These are phyloP conservation scores for Drosophila nr. fundita DNA, from an alignment of 2,888 invertebrate species.

Conservation along the genomic window DNA sequence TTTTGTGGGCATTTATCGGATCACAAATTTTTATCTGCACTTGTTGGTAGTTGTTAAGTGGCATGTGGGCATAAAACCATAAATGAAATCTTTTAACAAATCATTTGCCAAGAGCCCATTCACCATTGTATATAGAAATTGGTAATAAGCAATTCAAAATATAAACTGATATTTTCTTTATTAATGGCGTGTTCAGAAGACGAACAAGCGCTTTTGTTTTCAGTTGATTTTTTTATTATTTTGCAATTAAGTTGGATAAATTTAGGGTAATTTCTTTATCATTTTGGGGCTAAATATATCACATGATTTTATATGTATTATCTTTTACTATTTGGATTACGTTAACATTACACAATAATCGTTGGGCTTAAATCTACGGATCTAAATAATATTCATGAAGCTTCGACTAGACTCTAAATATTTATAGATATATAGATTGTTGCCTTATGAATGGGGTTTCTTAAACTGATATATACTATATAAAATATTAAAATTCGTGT, in stretches of 20 bases:
- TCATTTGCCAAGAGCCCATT: slow-evolving; percentile 49
- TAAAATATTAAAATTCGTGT: neutral
- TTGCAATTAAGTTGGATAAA: slow-evolving; percentile 39
- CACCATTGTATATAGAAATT: slow-evolving; percentile 19
- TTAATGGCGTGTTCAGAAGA: neutral
- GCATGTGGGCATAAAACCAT: slow-evolving; percentile 75
- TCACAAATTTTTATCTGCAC: slow-evolving; percentile 57
- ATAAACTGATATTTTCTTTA: neutral
- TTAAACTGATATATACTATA: slow-evolving; percentile 46
- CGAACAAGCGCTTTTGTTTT: slow-evolving; percentile 4
- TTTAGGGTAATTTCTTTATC: slow-evolving; percentile 28
- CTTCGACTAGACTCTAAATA: slow-evolving; percentile 51
- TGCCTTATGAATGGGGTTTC: slow-evolving; percentile 63
- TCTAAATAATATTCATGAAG: slow-evolving; percentile 34
- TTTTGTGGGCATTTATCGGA: slow-evolving; percentile 29
- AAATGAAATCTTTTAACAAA: slow-evolving; percentile 77
- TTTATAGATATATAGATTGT: slow-evolving; percentile 53
- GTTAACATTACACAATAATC: slow-evolving; percentile 68
- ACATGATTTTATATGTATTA: slow-evolving; percentile 69
- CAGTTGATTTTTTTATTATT: slow-evolving; percentile 26
- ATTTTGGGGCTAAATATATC: slow-evolving; percentile 65
- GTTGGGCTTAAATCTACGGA: slow-evolving; percentile 46
- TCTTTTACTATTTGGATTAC: slow-evolving; percentile 55
- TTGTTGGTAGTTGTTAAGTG: slow-evolving; percentile 78
- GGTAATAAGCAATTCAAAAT: slow-evolving; percentile 10